A percentile compares a stretch with the other conserved stretches of the same genome.
Conservation (phyloP, 2,113 vertebrate species). For the Polypterus bichir region DNA sequence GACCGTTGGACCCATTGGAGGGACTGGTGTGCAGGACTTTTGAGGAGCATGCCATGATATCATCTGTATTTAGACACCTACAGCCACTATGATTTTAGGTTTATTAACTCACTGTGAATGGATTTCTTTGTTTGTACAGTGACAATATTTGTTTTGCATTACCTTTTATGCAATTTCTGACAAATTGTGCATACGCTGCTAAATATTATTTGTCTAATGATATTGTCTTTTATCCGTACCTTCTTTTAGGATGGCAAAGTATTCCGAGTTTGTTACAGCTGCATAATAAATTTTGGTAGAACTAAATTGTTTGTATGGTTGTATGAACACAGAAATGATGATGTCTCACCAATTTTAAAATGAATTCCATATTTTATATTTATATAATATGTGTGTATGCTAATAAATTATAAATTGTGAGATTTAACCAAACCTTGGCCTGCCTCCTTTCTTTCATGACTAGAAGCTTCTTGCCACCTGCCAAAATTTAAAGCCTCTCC, state of each 20-base stretch:
- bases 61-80: conserved; percentile 37
- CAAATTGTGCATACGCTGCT: conserved; percentile 50
- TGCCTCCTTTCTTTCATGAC: too few relatives aligned
- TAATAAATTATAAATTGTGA: conserved; percentile 63
- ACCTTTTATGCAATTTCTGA: conserved; percentile 43
- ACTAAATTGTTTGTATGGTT: conserved; percentile 69
- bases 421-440: conserved; percentile 31
- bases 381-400: conserved; percentile 69
- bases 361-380: conserved; percentile 73
- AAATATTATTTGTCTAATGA: conserved; percentile 34
- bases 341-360: conserved; percentile 69
- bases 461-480: too few relatives aligned
- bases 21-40: conserved; percentile 41
- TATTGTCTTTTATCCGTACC: conserved; percentile 46
- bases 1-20: conserved; percentile 53
- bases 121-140: conserved; percentile 50
- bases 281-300: conserved; percentile 91
- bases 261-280: conserved; percentile 82
- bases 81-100: conserved; percentile 39
- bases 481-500: too few relatives aligned
- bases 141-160: conserved; percentile 52
- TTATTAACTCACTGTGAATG: conserved; percentile 46
- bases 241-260: conserved; percentile 71
- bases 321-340: conserved; percentile 67
- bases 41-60: conserved; percentile 69